phyloP scores from a whole-genome alignment of 2,888 invertebrate genomes.

The Carterocephalus palaemon region DNA sequence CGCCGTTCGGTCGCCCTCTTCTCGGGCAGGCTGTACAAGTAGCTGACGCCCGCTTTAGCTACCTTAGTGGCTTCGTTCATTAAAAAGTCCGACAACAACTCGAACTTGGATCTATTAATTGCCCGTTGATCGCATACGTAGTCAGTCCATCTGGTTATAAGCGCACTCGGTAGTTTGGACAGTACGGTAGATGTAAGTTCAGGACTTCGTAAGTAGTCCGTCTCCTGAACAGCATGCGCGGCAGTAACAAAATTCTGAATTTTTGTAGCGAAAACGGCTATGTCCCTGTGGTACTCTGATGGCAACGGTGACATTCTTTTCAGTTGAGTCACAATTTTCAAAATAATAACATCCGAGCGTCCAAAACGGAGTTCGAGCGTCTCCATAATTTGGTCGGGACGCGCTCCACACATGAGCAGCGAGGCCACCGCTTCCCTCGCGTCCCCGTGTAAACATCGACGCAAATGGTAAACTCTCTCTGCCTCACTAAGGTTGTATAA shows the following conservation, averaged over 20 bases:
- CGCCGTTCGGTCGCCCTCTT: not conserved
- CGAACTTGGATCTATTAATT: slow-evolving; percentile 2
- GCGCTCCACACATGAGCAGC: slow-evolving; percentile 14
- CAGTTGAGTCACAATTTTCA: slow-evolving; percentile 16
- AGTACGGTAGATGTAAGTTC: slow-evolving; percentile 20
- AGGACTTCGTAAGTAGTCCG: slow-evolving; percentile 17
- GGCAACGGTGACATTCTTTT: slow-evolving; percentile 23
- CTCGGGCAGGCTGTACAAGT: not conserved
- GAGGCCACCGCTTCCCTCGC: slow-evolving; percentile 23
- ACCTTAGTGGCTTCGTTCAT: slow-evolving; percentile 8
- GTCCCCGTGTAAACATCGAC: slow-evolving; percentile 25
- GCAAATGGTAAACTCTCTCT: slow-evolving; percentile 25
- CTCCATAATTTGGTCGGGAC: slow-evolving; percentile 15
- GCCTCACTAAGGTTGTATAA: slow-evolving; percentile 2
- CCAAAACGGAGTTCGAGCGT: slow-evolving; percentile 25
- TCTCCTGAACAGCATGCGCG: slow-evolving; percentile 7
- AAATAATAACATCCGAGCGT: slow-evolving; percentile 20
- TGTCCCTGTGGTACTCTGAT: slow-evolving; percentile 18
- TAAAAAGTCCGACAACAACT: slow-evolving; percentile 8
- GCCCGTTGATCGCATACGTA: slow-evolving; percentile 3
- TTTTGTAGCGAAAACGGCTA: slow-evolving; percentile 15
- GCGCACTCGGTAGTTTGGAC: slow-evolving; percentile 19
- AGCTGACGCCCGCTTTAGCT: not conserved
- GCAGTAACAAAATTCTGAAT: slow-evolving; percentile 16
- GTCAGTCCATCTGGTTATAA: slow-evolving; percentile 21